These are phyloP conservation scores for Fratercula arctica DNA, from an alignment of 2,797 vertebrate genomes.

Conservation along the genomic window DNA sequence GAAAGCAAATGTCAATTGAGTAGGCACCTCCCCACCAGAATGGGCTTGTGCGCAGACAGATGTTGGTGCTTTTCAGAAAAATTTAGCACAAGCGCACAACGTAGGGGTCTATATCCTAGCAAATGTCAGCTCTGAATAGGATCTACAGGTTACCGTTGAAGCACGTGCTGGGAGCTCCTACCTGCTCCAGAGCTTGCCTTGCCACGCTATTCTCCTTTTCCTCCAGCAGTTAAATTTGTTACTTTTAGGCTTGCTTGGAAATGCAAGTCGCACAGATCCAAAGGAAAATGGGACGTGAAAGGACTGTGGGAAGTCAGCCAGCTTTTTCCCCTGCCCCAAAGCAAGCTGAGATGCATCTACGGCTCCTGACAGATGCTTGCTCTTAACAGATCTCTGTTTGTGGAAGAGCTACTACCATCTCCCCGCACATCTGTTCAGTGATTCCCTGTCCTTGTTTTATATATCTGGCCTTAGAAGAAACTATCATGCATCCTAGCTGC, in stretches of 20 bases:
- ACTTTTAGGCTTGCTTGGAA: background rate
- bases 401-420: background rate
- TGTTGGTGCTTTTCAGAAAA: background rate
- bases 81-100: background rate
- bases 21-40: background rate
- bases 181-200: background rate
- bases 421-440: background rate
- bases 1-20: background rate
- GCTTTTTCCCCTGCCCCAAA: background rate
- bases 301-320: background rate
- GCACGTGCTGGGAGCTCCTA: background rate
- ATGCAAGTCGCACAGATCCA: background rate
- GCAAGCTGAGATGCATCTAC: background rate
- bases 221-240: background rate
- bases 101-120: background rate
- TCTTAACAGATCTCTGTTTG: background rate
- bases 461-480: background rate
- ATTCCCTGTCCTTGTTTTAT: background rate
- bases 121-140: background rate
- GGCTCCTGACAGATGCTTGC: background rate
- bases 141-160: background rate
- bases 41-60: accelerated
- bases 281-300: background rate
- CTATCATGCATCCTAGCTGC: background rate
- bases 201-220: background rate